Conservation (phyloP, 2,797 vertebrate genomes). For the Todus mexicanus region DNA sequence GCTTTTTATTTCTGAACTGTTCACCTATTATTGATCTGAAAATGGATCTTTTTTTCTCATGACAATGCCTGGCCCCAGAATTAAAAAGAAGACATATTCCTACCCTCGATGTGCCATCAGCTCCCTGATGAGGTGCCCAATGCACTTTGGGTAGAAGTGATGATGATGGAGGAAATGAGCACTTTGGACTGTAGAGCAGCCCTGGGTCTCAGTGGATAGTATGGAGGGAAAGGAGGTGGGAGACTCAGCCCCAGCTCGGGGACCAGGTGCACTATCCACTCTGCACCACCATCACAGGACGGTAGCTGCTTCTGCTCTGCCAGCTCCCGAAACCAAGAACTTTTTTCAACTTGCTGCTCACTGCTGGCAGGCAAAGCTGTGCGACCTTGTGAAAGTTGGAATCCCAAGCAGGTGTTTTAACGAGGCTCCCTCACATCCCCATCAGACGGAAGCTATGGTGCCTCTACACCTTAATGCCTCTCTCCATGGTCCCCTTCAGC, state of each 20-base stretch:
- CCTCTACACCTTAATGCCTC: not conserved
- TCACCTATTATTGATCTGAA: not conserved
- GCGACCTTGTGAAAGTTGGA: not conserved
- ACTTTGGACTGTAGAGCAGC: not conserved
- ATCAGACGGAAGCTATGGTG: accelerated
- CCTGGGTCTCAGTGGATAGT: not conserved
- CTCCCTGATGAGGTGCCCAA: not conserved
- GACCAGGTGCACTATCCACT: not conserved
- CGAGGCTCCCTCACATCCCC: accelerated
- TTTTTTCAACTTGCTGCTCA: not conserved
- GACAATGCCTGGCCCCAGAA: not conserved
- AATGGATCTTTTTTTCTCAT: not conserved
- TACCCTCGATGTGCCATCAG: not conserved
- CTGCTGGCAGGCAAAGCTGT: not conserved
- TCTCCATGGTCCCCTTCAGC: accelerated
- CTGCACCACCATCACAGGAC: not conserved
- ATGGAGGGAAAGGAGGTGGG: not conserved
- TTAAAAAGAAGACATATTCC: not conserved
- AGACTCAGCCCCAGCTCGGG: not conserved
- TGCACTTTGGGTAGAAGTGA: not conserved
- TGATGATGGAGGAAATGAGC: not conserved
- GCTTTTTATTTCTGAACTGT: slow-evolving; percentile 14
- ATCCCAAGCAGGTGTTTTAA: not conserved
- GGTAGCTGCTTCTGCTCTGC: not conserved
- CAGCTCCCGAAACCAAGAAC: not conserved